phyloP scores from a whole-genome alignment of 2,888 invertebrate genomes.

The Aleiodes leptofemur region DNA sequence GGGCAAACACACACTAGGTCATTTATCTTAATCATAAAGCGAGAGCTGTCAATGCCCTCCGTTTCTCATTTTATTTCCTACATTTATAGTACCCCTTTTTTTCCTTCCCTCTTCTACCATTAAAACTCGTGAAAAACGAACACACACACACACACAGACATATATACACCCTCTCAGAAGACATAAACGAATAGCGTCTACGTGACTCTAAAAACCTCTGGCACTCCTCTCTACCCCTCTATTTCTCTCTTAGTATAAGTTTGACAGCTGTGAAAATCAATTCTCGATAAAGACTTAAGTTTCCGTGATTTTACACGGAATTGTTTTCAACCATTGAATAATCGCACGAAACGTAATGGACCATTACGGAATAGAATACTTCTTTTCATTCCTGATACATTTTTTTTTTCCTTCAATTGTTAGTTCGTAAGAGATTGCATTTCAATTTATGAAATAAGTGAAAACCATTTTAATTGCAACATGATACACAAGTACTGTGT shows the following conservation, averaged over 20 bases:
- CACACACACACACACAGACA: constrained; percentile 31
- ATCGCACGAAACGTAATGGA: not conserved
- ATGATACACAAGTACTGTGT: too few relatives aligned
- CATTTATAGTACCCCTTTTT: constrained; percentile 19
- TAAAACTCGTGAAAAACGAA: constrained; percentile 10
- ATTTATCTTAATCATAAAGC: constrained; percentile 66
- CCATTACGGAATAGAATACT: constrained; percentile 29
- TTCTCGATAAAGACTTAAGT: constrained; percentile 29
- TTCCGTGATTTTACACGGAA: constrained; percentile 5
- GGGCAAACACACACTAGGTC: constrained; percentile 34
- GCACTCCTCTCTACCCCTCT: constrained; percentile 3
- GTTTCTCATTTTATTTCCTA: constrained; percentile 4
- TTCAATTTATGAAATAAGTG: too few relatives aligned
- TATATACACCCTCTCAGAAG: constrained; percentile 23
- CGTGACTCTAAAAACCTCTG: constrained; percentile 49
- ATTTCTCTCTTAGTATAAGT: constrained; percentile 33
- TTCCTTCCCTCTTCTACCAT: not conserved
- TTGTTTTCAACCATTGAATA: constrained; percentile 24
- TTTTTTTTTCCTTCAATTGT: too few relatives aligned
- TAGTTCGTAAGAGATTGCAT: too few relatives aligned
- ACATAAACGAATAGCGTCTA: constrained; percentile 53
- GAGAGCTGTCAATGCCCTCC: constrained; percentile 36
- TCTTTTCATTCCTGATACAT: constrained; percentile 32
- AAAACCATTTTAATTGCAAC: too few relatives aligned
- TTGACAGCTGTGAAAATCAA: constrained; percentile 44